Evolutionary conservation across 2,797 vertebrate species (phyloP), one percentile per base, ranked within the genome.

Genomic region (Bradypodion pumilum): DNA sequence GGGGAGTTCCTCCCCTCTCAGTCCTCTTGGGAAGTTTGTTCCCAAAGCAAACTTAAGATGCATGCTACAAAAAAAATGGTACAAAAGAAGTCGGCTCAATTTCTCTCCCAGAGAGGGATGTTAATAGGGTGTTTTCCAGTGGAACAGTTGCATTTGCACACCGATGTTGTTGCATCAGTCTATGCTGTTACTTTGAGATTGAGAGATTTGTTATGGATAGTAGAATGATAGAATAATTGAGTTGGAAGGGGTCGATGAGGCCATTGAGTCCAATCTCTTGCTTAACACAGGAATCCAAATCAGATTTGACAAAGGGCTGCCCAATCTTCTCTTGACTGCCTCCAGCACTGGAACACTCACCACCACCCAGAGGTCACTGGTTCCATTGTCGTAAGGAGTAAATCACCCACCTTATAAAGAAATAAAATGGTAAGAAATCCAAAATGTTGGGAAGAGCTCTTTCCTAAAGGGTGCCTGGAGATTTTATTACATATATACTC

Each of bases 341-440:
- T n/a, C n/a, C n/a, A n/a, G n/a, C n/a, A n/a, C n/a, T n/a, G n/a
- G n/a, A n/a, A n/a, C n/a, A n/a, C n/a, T n/a, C n/a, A n/a, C n/a
- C n/a, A n/a, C n/a, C n/a, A n/a, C n/a, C n/a, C n/a, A n/a, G n/a
- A n/a, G n/a, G n/a, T n/a, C n/a, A n/a, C n/a, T n/a, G n/a, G n/a
- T n/a, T n/a, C n/a, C n/a, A n/a, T n/a, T n/a, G n/a, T n/a, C n/a
- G n/a, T n/a, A n/a, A n/a, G n/a, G n/a, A n/a, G n/a, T n/a, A n/a
- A 72, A 49, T 66, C 29, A 25, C 10, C 63, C 85, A 73, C 56
- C 87, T 56, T 65, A 42, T 86, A 90, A 40, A 65, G 76, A 76
- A 35, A 23, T 70, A 80, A 82, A 78, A 70, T 72, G 74, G 60
- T 86, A 25, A 80, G 81, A 73, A 84, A n/a, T 78, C 74, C 75